Conservation (phyloP, 2,797 vertebrate species). For the Decapterus maruadsi region DNA sequence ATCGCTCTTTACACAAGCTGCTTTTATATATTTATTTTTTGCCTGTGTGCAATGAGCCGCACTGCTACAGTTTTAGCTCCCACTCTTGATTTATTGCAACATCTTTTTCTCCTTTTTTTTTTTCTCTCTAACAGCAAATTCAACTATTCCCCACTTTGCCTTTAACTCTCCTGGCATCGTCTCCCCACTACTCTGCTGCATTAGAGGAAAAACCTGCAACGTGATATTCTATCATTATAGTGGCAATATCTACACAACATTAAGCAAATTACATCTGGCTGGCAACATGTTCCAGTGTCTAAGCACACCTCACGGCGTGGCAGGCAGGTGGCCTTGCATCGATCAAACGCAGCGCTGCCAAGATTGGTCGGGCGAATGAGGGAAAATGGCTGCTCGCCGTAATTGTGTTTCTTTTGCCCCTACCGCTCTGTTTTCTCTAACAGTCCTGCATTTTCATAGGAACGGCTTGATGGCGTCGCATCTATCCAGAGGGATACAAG, state of each 20-base stretch:
- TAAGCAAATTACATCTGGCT: constrained; percentile 85
- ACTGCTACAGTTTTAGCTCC: constrained; percentile 33
- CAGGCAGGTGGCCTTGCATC: constrained; percentile 82
- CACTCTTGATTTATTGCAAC: constrained; percentile 70
- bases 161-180: constrained; percentile 47
- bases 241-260: constrained; percentile 84
- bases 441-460: constrained; percentile 48
- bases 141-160: constrained; percentile 44
- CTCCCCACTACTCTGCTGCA: constrained; percentile 29
- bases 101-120: constrained; percentile 7
- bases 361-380: constrained; percentile 47
- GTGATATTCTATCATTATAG: constrained; percentile 73
- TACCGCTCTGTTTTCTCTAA: constrained; percentile 45
- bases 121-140: constrained; percentile 42
- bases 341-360: constrained; percentile 71
- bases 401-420: constrained; percentile 61
- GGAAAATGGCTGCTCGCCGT: constrained; percentile 54
- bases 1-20: constrained; percentile 36
- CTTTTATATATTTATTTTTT: constrained; percentile 47
- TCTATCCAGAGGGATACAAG: constrained; percentile 31
- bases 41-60: constrained; percentile 67
- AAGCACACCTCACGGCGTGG: constrained; percentile 69
- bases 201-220: constrained; percentile 50
- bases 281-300: constrained; percentile 72
- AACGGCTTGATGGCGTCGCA: constrained; percentile 43